These are phyloP conservation scores for Aleiodes sp. DNA, from an alignment of 1,140 invertebrate species.

Conservation along the genomic window DNA sequence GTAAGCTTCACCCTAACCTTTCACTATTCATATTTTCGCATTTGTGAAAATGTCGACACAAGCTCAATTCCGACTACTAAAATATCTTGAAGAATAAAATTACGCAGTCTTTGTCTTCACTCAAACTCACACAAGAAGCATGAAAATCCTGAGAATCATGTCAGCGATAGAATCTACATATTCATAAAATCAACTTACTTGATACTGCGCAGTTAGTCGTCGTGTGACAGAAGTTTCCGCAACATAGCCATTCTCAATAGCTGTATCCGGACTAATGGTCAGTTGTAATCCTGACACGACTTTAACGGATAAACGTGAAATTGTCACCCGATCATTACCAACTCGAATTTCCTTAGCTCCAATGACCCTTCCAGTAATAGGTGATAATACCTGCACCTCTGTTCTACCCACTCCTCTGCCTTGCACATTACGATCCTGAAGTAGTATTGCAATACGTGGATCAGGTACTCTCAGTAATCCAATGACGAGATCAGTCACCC, in stretches of 20 bases:
- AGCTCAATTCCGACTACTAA: too few relatives aligned
- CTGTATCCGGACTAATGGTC: conserved; percentile 84
- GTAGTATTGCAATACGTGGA: conserved; percentile 83
- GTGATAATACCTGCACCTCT: conserved; percentile 92
- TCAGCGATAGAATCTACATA: not conserved
- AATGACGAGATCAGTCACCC: conserved; percentile 90
- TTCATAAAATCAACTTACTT: conserved; percentile 68
- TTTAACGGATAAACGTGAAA: conserved; percentile 82
- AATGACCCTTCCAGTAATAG: conserved; percentile 90
- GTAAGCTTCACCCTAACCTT: too few relatives aligned
- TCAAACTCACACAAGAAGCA: not conserved
- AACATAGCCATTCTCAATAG: conserved; percentile 87
- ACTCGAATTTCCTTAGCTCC: conserved; percentile 92
- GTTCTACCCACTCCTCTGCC: conserved; percentile 89
- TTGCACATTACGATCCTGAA: conserved; percentile 84
- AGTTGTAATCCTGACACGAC: conserved; percentile 92
- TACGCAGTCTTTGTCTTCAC: too few relatives aligned
- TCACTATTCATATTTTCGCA: too few relatives aligned
- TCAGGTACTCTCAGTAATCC: conserved; percentile 87
- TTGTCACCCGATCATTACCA: conserved; percentile 88
- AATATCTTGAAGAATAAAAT: too few relatives aligned
- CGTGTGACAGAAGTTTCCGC: conserved; percentile 89
- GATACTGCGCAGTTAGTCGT: conserved; percentile 91
- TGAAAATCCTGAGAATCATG: not conserved
- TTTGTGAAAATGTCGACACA: too few relatives aligned